Conservation (phyloP, 1,140 invertebrate genomes). For the Drosophila pseudoobscura region DNA sequence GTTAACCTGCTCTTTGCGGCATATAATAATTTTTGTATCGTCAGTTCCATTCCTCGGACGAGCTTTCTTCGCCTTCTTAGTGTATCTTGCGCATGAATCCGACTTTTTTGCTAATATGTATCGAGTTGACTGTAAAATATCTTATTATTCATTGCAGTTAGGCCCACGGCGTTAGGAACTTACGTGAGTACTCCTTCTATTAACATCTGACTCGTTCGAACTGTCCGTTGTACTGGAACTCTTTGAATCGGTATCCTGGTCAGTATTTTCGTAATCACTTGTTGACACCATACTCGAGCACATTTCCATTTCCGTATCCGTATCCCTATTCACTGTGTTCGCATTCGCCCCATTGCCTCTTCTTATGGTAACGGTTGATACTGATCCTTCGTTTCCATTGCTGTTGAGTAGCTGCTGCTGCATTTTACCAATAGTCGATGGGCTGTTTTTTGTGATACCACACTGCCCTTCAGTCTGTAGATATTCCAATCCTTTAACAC, state of each 20-base stretch:
- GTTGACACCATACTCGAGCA: slow-evolving; percentile 9
- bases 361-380: slow-evolving; percentile 7
- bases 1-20: background rate
- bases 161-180: background rate
- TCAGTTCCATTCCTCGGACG: slow-evolving; percentile 10
- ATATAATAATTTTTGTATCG: background rate
- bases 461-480: background rate
- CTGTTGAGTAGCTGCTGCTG: slow-evolving; percentile 34
- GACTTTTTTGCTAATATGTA: slow-evolving; percentile 1
- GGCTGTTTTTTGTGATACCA: background rate
- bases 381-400: slow-evolving; percentile 9
- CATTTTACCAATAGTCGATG: slow-evolving; percentile 12
- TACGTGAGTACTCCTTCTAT: slow-evolving; percentile 17
- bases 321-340: too few species aligned
- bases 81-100: slow-evolving; percentile 1
- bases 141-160: too few species aligned
- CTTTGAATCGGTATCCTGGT: slow-evolving; percentile 9
- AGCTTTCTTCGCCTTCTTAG: slow-evolving; percentile 11
- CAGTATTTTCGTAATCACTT: slow-evolving; percentile 27
- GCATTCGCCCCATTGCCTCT: too few species aligned
- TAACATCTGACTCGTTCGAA: slow-evolving; percentile 24
- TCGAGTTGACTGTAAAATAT: slow-evolving; percentile 15
- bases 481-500: slow-evolving; percentile 13
- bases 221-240: slow-evolving; percentile 19
- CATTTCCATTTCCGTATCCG: slow-evolving; percentile 1